phyloP scores from a whole-genome alignment of 2,797 vertebrate genomes.

The Denticeps clupeoides region DNA sequence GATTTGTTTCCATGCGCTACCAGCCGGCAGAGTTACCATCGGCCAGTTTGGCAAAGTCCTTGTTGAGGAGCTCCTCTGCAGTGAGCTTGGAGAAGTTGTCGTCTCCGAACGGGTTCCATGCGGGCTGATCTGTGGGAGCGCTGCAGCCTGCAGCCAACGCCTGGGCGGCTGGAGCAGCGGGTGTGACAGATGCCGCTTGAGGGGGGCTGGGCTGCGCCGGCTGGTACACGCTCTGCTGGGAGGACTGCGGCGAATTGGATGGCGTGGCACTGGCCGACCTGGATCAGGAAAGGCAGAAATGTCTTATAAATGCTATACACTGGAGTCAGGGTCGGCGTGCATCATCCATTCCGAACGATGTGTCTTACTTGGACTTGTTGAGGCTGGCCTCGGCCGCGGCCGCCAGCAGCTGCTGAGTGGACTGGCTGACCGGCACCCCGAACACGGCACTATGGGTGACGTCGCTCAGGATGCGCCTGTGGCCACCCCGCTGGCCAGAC shows the following conservation, averaged over 20 bases:
- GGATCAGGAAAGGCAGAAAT: neutral
- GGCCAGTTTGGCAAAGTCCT: constrained; percentile 73
- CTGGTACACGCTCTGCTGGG: constrained; percentile 69
- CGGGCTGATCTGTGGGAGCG: constrained; percentile 48
- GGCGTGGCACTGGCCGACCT: constrained; percentile 75
- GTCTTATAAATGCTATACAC: too few species aligned
- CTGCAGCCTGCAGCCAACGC: constrained; percentile 31
- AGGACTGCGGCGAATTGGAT: constrained; percentile 64
- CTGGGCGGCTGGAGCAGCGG: constrained; percentile 10
- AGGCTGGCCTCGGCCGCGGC: constrained; percentile 68
- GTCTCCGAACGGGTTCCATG: constrained; percentile 94
- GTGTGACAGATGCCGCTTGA: constrained; percentile 3
- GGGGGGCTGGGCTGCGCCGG: constrained; percentile 37
- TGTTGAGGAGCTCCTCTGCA: constrained; percentile 75
- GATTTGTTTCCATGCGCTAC: too few species aligned
- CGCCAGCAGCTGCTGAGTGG: constrained; percentile 72
- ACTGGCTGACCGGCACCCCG: constrained; percentile 65
- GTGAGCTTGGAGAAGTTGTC: constrained; percentile 86
- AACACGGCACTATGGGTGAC: constrained; percentile 65
- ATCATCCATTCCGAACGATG: too few species aligned
- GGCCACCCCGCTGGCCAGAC: constrained; percentile 66
- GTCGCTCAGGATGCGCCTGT: constrained; percentile 73
- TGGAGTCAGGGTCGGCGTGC: too few species aligned
- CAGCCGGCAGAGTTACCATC: constrained; percentile 57
- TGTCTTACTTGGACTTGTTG: constrained; percentile 75